A percentile compares a stretch with the other conserved stretches of the same genome.
Conservation (phyloP, 2,113 vertebrate species). For the Leptocoma aspasia region DNA sequence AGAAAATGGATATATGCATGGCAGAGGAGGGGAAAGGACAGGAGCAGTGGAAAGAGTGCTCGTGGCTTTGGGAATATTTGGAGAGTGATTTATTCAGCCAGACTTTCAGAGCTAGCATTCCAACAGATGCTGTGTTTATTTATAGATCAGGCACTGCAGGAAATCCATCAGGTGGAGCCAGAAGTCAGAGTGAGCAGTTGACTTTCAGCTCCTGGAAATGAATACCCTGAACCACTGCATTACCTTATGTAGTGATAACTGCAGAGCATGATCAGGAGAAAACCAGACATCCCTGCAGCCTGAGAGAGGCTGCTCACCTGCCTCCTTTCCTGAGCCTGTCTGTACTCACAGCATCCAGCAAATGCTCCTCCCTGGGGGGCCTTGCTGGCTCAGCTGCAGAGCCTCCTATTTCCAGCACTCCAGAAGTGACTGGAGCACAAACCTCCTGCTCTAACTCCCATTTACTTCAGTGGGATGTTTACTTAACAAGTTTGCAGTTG, state of each 20-base stretch:
- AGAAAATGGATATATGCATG: not conserved
- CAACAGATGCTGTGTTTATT: conserved; percentile 52
- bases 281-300: not conserved
- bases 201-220: not conserved
- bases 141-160: conserved; percentile 26
- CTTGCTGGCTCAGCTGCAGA: not conserved
- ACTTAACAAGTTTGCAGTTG: not conserved
- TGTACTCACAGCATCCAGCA: rapidly evolving
- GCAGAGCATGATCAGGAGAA: not conserved
- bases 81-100: conserved; percentile 27
- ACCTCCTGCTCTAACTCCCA: not conserved
- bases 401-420: not conserved
- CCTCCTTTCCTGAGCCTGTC: not conserved
- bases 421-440: not conserved
- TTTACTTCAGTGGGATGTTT: not conserved
- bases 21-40: not conserved
- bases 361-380: not conserved
- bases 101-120: not conserved
- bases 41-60: not conserved
- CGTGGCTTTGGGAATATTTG: conserved; percentile 4
- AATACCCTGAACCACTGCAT: not conserved
- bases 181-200: not conserved
- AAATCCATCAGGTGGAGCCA: conserved; percentile 36
- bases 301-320: not conserved
- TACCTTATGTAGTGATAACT: not conserved